Base-by-base conservation (phyloP, 2,113 vertebrate genomes). In the Crotalus viridis region DNA sequence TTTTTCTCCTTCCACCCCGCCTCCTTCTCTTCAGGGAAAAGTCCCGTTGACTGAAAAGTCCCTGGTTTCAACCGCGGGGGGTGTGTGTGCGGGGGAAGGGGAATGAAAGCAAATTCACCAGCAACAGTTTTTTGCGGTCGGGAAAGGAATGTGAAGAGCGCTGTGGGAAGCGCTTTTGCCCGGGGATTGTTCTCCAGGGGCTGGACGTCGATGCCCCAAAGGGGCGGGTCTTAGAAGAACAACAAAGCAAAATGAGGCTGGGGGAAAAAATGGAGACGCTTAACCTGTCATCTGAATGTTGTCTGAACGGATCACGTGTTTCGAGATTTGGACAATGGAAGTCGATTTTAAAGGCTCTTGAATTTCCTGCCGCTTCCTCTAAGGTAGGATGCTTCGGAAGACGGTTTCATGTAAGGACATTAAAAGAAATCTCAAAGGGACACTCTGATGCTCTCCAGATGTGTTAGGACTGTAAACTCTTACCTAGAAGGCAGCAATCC, bases 101-200 rank as follows among this genome's bases (percentile, higher is more conserved):
- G 91, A 85, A 69, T 26, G 92, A 81, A 81, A 94, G 88, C 93
- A 46, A 19, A 87, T 91, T n/a, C 81, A 57, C 93, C 90, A 0
- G 89, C 93, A 51, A 52, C 51, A 85, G 19, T 21, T 64, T 52
- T 88, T n/a, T 7, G 74, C 9, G 93, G 0, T 90, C 1, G 90
- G 0, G 88, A n/a, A 87, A 57, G 91, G 93, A 86, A 28, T 81
- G 10, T 24, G 88, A 90, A 51, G 22, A 10, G 52, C 5, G 10
- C 15, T 1, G 3, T 13, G 33, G 64, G 26, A 69, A 26, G 21
- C 69, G 52, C 48, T 61, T 56, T 6, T 17, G 52, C 19, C 52
- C 7, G 10, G 12, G 24, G 9, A 48, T 57, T 39, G 4, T 85
- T 26, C 81, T 52, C 55, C 12, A 10, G n/a, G 28, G 59, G 2